phyloP scores from a whole-genome alignment of 2,888 invertebrate genomes.

The Ectobius pallidus region DNA sequence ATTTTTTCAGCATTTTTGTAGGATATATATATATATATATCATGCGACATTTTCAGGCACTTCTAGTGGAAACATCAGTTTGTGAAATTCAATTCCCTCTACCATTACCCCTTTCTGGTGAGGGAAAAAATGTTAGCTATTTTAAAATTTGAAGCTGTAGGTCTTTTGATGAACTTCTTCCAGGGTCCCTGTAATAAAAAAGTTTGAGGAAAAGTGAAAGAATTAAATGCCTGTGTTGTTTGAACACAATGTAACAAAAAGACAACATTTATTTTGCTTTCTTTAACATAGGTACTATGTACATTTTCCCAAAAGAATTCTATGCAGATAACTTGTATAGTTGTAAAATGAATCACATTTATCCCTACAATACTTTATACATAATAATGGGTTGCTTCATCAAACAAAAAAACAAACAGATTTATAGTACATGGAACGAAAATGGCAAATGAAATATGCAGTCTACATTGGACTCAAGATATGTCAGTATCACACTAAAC shows the following conservation, averaged over 20 bases:
- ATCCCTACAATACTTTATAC: constrained; percentile 30
- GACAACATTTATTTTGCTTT: constrained; percentile 41
- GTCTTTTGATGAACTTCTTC: too few relatives aligned
- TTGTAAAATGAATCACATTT: constrained; percentile 31
- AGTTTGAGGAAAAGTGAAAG: too few relatives aligned
- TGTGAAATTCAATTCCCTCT: too few relatives aligned
- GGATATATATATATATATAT: too few relatives aligned
- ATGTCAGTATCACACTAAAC: constrained; percentile 34
- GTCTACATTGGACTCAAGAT: constrained; percentile 30
- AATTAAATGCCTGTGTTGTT: constrained; percentile 27
- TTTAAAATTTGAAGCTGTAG: too few relatives aligned
- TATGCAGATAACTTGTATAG: constrained; percentile 29
- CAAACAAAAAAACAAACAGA: not conserved
- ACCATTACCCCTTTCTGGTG: too few relatives aligned
- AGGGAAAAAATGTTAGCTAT: too few relatives aligned
- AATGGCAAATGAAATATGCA: not conserved
- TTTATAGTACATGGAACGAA: constrained; percentile 4
- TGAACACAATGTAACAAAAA: constrained; percentile 40
- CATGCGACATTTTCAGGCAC: too few relatives aligned
- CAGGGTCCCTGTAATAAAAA: too few relatives aligned
- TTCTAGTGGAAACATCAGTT: too few relatives aligned
- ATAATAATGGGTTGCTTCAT: constrained; percentile 22
- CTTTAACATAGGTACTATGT: constrained; percentile 41
- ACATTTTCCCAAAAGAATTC: constrained; percentile 31
- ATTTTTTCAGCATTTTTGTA: too few relatives aligned